Conservation (phyloP, 2,888 invertebrate species). For the Ophion slaviceki region DNA sequence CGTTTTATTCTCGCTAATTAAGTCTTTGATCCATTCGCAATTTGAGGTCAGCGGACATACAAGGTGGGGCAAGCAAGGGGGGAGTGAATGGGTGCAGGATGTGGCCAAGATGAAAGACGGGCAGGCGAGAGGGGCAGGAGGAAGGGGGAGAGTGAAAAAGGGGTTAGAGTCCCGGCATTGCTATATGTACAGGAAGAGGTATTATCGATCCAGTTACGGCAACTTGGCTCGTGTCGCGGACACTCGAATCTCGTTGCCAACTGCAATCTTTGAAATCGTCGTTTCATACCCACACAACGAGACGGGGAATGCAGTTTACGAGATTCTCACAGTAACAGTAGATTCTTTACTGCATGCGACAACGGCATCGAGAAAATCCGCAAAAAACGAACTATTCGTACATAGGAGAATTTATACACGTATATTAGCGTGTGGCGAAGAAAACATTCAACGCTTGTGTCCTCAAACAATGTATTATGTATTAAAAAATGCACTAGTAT, state of each 20-base stretch:
- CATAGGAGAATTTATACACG: neutral
- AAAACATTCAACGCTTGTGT: neutral
- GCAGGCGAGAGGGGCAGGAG: conserved; percentile 49
- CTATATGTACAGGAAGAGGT: conserved; percentile 48
- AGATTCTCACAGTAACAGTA: conserved; percentile 21
- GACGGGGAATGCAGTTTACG: conserved; percentile 16
- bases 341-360: neutral
- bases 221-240: conserved; percentile 70
- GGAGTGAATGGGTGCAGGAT: neutral
- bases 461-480: neutral
- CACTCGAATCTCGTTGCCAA: conserved; percentile 71
- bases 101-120: conserved; percentile 3
- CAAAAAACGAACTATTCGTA: neutral
- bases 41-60: neutral
- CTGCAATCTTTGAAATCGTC: conserved; percentile 69
- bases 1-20: neutral
- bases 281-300: conserved; percentile 15
- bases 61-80: neutral
- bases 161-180: conserved; percentile 52
- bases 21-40: neutral
- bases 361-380: neutral
- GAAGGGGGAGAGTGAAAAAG: conserved; percentile 16
- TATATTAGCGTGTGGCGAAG: neutral
- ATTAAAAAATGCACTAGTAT: neutral
- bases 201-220: conserved; percentile 68